Evolutionary conservation across 2,113 vertebrate genomes (phyloP).

Genomic region (Alligator mississippiensis): DNA sequence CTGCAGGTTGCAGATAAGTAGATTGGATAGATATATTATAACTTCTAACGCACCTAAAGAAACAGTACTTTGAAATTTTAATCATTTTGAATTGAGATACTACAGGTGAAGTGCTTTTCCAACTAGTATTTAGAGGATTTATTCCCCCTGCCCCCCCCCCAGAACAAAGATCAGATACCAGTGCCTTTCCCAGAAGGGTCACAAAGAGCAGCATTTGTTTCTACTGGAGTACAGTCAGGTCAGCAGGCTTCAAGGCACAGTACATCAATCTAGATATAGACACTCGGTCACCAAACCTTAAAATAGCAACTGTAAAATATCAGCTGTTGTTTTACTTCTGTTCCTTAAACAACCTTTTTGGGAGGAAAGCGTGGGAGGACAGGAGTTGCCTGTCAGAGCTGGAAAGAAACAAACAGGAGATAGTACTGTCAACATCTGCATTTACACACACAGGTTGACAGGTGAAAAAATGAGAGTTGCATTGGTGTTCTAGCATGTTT

Average conservation of each 20-base stretch:
- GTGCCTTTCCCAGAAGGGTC: not conserved
- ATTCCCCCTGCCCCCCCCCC: not conserved
- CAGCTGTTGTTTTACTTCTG: not conserved
- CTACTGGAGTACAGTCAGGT: not conserved
- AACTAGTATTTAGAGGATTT: not conserved
- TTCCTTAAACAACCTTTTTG: constrained; percentile 9
- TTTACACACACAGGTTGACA: not conserved
- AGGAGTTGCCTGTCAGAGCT: not conserved
- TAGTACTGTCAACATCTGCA: too few relatives aligned
- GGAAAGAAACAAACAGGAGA: too few relatives aligned
- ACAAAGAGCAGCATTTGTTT: constrained; percentile 4
- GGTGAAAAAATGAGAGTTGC: not conserved
- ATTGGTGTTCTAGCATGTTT: not conserved
- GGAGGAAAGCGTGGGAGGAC: not conserved
- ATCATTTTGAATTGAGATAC: too few relatives aligned
- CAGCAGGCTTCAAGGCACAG: constrained; percentile 40
- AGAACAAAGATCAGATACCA: not conserved
- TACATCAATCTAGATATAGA: constrained; percentile 3
- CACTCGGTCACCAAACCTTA: not conserved
- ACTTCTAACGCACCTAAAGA: not conserved
- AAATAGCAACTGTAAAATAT: constrained; percentile 38
- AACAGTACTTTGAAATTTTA: not conserved
- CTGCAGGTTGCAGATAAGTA: constrained; percentile 21
- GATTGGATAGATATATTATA: not conserved
- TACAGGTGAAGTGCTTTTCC: not conserved